Percentiles rank a stretch among this genome's conserved stretches.
These are phyloP conservation scores for Chionomys nivalis DNA, from an alignment of 2,113 vertebrate species.

Conservation along the genomic window DNA sequence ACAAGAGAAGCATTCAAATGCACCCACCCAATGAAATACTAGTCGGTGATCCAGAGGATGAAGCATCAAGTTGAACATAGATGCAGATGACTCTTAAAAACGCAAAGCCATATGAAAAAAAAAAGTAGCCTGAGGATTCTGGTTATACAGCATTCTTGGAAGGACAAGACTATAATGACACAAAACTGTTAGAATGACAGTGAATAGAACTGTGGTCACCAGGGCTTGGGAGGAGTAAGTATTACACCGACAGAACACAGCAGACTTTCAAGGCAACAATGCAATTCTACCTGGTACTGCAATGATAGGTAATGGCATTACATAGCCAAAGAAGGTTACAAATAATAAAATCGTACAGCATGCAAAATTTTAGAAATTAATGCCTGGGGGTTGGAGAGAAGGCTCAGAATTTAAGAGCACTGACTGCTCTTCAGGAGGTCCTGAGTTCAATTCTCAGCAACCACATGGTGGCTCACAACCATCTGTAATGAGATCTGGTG, in stretches of 20 bases:
- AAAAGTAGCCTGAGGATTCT: neutral
- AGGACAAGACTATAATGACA: neutral
- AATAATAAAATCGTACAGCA: neutral
- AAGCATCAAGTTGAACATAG: neutral
- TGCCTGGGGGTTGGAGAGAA: too few relatives aligned
- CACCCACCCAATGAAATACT: neutral
- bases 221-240: neutral
- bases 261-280: neutral
- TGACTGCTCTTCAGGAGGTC: too few relatives aligned
- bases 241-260: neutral
- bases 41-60: neutral
- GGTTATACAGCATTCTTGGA: neutral
- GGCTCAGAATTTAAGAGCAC: too few relatives aligned
- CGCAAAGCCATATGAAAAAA: neutral
- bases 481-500: too few relatives aligned
- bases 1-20: neutral
- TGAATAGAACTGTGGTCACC: neutral
- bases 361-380: neutral
- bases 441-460: too few relatives aligned
- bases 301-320: neutral
- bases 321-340: neutral
- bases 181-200: neutral
- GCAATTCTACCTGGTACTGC: neutral
- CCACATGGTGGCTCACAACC: too few relatives aligned
- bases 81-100: neutral